phyloP scores from a whole-genome alignment of 2,888 invertebrate species.

The Listrodromus nycthemerus region DNA sequence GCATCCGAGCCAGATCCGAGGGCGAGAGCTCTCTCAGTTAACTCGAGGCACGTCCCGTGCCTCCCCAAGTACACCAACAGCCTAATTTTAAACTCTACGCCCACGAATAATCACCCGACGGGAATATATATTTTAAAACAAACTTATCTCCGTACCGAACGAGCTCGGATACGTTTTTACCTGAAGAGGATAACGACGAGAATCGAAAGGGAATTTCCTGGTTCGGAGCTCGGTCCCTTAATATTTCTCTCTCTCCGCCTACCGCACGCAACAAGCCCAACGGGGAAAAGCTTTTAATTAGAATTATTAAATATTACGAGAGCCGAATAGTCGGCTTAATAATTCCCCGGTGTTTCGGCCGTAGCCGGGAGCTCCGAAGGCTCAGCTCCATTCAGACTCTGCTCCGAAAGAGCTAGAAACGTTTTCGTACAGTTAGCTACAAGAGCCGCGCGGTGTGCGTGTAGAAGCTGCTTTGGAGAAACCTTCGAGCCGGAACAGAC shows the following conservation, averaged over 20 bases:
- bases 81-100: conserved; percentile 63
- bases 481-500: conserved; percentile 53
- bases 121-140: conserved; percentile 56
- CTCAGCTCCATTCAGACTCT: conserved; percentile 25
- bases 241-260: not conserved
- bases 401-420: conserved; percentile 56
- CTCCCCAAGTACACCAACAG: conserved; percentile 14
- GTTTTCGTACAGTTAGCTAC: conserved; percentile 18
- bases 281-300: conserved; percentile 65
- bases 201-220: conserved; percentile 40
- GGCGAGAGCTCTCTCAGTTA: conserved; percentile 46
- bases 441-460: conserved; percentile 24
- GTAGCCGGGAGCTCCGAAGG: conserved; percentile 47
- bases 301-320: conserved; percentile 66
- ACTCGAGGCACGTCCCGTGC: conserved; percentile 58
- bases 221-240: not conserved
- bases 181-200: conserved; percentile 38
- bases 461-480: conserved; percentile 19
- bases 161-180: conserved; percentile 47
- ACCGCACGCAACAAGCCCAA: conserved; percentile 50
- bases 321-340: conserved; percentile 52
- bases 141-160: conserved; percentile 55
- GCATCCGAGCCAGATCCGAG: conserved; percentile 4
- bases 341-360: conserved; percentile 53
- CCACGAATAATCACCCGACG: conserved; percentile 55